phyloP scores from a whole-genome alignment of 2,888 invertebrate genomes.

The Orthosia gracilis region DNA sequence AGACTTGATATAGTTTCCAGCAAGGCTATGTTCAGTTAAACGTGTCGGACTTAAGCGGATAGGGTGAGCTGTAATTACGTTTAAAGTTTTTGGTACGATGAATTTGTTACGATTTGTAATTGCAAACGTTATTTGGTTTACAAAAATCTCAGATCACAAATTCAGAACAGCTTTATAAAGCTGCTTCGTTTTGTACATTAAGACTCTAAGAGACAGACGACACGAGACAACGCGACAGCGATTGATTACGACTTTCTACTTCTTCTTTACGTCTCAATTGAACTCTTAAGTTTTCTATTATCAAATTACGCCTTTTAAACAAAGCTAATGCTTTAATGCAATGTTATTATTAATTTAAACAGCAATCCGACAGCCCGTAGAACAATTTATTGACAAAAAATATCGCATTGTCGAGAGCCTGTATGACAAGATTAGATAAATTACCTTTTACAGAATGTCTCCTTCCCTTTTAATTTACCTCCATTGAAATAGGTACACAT shows the following conservation, averaged over 20 bases:
- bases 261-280: no score
- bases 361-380: neutral
- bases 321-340: no score
- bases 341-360: no score
- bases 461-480: conserved; percentile 2
- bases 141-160: no score
- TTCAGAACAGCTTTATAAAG: no score
- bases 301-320: neutral
- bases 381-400: neutral
- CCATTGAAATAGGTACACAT: neutral
- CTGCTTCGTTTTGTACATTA: no score
- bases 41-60: neutral
- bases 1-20: neutral
- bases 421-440: neutral
- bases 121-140: no score
- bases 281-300: no score
- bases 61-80: neutral
- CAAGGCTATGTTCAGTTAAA: conserved; percentile 2
- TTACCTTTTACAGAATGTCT: conserved; percentile 1
- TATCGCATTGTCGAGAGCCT: neutral
- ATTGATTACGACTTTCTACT: neutral
- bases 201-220: no score
- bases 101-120: neutral
- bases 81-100: neutral
- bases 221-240: neutral